Conservation (phyloP, 2,797 vertebrate species). For the Alauda arvensis region DNA sequence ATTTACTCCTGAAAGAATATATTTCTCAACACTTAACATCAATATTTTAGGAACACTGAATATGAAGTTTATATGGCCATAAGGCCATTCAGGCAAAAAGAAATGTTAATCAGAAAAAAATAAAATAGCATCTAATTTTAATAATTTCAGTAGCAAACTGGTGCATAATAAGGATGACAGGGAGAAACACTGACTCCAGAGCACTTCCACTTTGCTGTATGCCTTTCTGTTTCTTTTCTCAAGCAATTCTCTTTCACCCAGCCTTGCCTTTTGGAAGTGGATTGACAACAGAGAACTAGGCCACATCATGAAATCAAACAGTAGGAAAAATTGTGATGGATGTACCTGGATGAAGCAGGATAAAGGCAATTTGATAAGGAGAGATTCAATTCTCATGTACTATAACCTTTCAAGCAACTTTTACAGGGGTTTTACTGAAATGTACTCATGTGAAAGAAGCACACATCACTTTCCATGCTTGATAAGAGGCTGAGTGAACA, state of each 20-base stretch:
- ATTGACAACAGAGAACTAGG: not conserved
- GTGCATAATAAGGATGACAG: not conserved
- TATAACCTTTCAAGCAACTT: not conserved
- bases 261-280: not conserved
- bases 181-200: not conserved
- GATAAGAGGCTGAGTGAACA: not conserved
- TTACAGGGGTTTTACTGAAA: not conserved
- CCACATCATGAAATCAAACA: not conserved
- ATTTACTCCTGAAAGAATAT: not conserved
- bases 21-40: not conserved
- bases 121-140: not conserved
- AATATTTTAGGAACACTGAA: not conserved
- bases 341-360: not conserved
- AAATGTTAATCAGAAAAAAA: not conserved
- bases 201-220: not conserved
- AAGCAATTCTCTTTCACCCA: not conserved
- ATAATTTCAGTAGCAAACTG: not conserved
- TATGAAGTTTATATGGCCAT: not conserved
- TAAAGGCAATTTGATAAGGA: not conserved
- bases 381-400: not conserved
- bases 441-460: not conserved
- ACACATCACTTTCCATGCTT: not conserved
- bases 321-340: not conserved
- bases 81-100: not conserved
- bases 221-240: not conserved